phyloP scores from a whole-genome alignment of 2,797 vertebrate genomes.

The Thaleichthys pacificus region DNA sequence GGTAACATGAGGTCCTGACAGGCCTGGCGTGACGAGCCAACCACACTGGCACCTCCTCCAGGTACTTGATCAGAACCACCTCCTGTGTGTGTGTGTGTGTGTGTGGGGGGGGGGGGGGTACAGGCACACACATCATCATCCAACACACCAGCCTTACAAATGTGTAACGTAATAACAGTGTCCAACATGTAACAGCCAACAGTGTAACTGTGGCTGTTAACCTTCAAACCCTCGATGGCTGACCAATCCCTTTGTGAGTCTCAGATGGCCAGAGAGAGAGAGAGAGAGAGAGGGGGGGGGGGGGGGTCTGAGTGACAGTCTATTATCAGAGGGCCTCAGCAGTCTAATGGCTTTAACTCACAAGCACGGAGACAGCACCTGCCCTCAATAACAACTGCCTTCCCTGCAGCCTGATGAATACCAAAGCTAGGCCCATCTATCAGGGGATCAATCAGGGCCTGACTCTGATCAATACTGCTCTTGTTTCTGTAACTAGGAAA shows the following conservation, averaged over 20 bases:
- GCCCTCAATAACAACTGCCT: conserved; percentile 74
- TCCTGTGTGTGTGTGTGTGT: background rate
- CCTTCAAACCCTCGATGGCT: conserved; percentile 60
- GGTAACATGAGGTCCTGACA: conserved; percentile 84
- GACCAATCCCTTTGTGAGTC: conserved; percentile 62
- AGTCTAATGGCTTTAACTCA: conserved; percentile 80
- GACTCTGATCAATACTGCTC: conserved; percentile 76
- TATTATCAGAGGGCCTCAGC: conserved; percentile 76
- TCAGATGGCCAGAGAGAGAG: conserved; percentile 54
- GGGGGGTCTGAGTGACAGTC: conserved; percentile 72
- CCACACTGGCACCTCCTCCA: conserved; percentile 87
- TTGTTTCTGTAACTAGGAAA: conserved; percentile 82
- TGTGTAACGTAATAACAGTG: no score
- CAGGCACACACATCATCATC: background rate
- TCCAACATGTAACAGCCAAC: no score
- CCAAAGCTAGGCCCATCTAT: conserved; percentile 76
- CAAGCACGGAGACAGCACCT: conserved; percentile 71
- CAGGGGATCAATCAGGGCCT: conserved; percentile 75
- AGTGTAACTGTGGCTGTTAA: conserved; percentile 61
- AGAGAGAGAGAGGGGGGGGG: conserved; percentile 29
- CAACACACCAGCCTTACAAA: no score
- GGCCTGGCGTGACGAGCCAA: conserved; percentile 82
- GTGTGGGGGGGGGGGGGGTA: background rate
- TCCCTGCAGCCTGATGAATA: conserved; percentile 77
- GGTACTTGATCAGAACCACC: conserved; percentile 76